phyloP scores from a whole-genome alignment of 1,140 invertebrate genomes.

The Propsilocerus akamusi region DNA sequence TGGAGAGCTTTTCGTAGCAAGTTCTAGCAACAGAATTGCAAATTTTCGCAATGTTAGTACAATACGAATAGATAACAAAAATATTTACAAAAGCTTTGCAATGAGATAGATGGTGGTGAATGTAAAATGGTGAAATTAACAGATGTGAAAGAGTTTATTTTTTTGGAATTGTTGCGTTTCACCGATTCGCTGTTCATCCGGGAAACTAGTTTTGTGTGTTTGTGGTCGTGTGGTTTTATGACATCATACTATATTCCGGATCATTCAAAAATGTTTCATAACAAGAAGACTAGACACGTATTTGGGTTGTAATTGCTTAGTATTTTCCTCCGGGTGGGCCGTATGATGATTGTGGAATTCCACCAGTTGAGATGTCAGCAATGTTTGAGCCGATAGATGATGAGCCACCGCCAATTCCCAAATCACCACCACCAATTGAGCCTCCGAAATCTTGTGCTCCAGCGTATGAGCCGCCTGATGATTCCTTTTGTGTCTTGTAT shows the following conservation, averaged over 20 bases:
- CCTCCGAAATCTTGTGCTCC: constrained; percentile 25
- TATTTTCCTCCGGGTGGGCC: constrained; percentile 33
- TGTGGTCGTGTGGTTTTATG: not conserved
- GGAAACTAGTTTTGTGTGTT: no score
- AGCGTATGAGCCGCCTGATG: constrained; percentile 19
- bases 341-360: constrained; percentile 34
- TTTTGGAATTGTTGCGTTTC: no score
- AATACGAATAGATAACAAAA: no score
- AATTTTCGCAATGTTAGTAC: no score
- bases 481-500: constrained; percentile 57
- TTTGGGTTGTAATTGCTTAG: not conserved
- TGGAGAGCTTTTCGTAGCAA: no score
- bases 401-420: constrained; percentile 18
- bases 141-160: no score
- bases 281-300: constrained; percentile 1
- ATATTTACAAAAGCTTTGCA: no score
- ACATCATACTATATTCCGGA: no score
- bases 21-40: no score
- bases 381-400: constrained; percentile 5
- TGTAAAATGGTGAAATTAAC: no score
- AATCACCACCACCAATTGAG: constrained; percentile 14
- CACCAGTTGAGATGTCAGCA: not conserved
- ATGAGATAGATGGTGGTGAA: no score
- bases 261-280: not conserved
- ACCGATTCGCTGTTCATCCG: no score